Conservation (phyloP, 2,888 invertebrate genomes). For the Idaea aversata region DNA sequence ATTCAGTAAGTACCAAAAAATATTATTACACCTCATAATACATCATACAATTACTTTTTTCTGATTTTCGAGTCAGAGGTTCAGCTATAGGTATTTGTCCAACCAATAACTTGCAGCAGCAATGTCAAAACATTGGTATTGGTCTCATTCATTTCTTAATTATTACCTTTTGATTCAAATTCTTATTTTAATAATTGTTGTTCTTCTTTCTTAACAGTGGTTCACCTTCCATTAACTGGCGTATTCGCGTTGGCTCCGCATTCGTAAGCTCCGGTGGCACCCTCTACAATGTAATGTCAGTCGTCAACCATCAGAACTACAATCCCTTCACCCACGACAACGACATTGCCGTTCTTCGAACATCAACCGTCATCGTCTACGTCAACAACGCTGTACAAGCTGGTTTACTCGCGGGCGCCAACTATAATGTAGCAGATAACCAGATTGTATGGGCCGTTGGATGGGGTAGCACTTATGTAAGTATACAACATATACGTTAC, state of each 20-base stretch:
- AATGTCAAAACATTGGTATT: too few species aligned
- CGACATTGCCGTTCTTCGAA: slow-evolving; percentile 41
- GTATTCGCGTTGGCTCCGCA: slow-evolving; percentile 39
- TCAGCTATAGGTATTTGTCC: too few species aligned
- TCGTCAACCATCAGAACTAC: slow-evolving; percentile 37
- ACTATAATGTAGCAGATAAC: slow-evolving; percentile 43
- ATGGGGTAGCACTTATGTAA: slow-evolving; percentile 47
- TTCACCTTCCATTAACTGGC: slow-evolving; percentile 31
- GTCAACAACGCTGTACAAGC: slow-evolving; percentile 28
- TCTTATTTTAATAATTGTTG: background rate
- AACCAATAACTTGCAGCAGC: too few species aligned
- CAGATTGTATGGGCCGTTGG: slow-evolving; percentile 47
- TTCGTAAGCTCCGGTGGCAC: slow-evolving; percentile 35
- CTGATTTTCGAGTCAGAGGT: too few species aligned
- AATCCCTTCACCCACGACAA: slow-evolving; percentile 28
- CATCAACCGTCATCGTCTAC: slow-evolving; percentile 20
- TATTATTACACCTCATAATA: too few species aligned
- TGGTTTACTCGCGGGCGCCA: slow-evolving; percentile 42
- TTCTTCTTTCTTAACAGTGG: slow-evolving; percentile 22
- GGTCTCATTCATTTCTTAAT: too few species aligned
- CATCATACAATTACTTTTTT: too few species aligned
- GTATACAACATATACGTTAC: slow-evolving; percentile 17
- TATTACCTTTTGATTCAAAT: background rate
- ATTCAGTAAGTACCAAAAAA: slow-evolving; percentile 29
- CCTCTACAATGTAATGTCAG: slow-evolving; percentile 21